A percentile compares a stretch with the other conserved stretches of the same genome.
Conservation (phyloP, 2,888 invertebrate species). For the Theretra japonica region DNA sequence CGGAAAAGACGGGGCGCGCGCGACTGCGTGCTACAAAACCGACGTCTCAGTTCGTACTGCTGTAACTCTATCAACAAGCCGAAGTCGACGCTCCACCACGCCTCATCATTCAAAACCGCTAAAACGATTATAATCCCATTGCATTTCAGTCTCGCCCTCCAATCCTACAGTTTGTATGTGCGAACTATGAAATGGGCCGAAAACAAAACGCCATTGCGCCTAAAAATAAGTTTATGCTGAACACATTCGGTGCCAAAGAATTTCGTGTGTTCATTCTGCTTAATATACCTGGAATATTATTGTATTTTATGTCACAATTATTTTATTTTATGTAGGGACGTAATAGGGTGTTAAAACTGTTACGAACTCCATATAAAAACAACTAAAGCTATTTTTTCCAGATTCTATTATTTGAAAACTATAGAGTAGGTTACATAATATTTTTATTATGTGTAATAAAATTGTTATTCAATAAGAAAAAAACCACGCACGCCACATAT, state of each 20-base stretch:
- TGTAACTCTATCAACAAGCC: constrained; percentile 26
- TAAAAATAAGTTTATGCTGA: constrained; percentile 17
- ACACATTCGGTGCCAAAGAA: background rate
- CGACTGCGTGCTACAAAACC: constrained; percentile 36
- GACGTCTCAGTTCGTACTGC: constrained; percentile 40
- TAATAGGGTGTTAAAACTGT: too few relatives aligned
- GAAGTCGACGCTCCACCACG: constrained; percentile 8
- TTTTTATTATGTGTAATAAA: background rate
- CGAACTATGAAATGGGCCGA: background rate
- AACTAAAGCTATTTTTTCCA: too few relatives aligned
- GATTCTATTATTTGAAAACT: too few relatives aligned
- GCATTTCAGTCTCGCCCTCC: background rate
- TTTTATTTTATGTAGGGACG: too few relatives aligned
- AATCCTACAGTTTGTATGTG: background rate
- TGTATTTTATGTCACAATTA: too few relatives aligned
- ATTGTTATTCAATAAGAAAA: background rate
- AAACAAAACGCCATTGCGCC: constrained; percentile 4
- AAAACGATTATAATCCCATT: constrained; percentile 20
- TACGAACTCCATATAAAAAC: too few relatives aligned
- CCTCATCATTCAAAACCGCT: constrained; percentile 9
- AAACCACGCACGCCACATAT: background rate
- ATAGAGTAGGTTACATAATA: too few relatives aligned
- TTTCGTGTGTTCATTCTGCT: background rate
- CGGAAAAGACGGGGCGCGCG: constrained; percentile 36
- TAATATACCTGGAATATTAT: too few relatives aligned